These are phyloP conservation scores for Synergus gifuensis DNA, from an alignment of 2,888 invertebrate species.

Conservation along the genomic window DNA sequence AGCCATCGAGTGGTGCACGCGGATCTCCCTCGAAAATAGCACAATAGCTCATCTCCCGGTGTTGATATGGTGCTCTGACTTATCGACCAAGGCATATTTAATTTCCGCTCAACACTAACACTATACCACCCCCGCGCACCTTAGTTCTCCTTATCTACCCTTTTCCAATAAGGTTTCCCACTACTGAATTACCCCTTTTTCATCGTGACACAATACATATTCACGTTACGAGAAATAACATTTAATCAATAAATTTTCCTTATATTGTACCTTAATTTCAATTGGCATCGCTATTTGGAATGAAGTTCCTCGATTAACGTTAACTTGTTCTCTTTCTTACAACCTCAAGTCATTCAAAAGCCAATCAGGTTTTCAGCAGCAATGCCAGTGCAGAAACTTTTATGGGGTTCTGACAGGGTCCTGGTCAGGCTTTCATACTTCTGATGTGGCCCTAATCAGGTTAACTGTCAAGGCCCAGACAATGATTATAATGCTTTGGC, in stretches of 20 bases:
- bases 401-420: too few species aligned
- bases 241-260: slow-evolving; percentile 14
- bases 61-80: slow-evolving; percentile 75
- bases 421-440: too few species aligned
- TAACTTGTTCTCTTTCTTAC: background rate
- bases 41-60: slow-evolving; percentile 76
- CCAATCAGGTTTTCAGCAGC: too few species aligned
- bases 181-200: slow-evolving; percentile 73
- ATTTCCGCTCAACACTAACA: slow-evolving; percentile 75
- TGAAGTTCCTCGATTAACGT: background rate
- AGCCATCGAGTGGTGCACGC: slow-evolving; percentile 53
- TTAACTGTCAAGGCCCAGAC: too few species aligned
- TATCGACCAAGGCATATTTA: slow-evolving; percentile 78
- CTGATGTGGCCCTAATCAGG: too few species aligned
- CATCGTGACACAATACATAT: slow-evolving; percentile 42
- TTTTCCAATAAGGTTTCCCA: slow-evolving; percentile 76
- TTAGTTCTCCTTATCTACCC: slow-evolving; percentile 73
- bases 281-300: background rate
- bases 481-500: too few species aligned
- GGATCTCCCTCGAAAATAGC: slow-evolving; percentile 74
- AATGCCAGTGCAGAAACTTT: too few species aligned
- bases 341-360: too few species aligned
- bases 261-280: background rate
- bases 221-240: slow-evolving; percentile 16
- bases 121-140: slow-evolving; percentile 53